Percentiles rank a stretch among this genome's conserved stretches.
These are phyloP conservation scores for Psephotus haematonotus DNA, from an alignment of 2,113 vertebrate genomes.

Conservation along the genomic window DNA sequence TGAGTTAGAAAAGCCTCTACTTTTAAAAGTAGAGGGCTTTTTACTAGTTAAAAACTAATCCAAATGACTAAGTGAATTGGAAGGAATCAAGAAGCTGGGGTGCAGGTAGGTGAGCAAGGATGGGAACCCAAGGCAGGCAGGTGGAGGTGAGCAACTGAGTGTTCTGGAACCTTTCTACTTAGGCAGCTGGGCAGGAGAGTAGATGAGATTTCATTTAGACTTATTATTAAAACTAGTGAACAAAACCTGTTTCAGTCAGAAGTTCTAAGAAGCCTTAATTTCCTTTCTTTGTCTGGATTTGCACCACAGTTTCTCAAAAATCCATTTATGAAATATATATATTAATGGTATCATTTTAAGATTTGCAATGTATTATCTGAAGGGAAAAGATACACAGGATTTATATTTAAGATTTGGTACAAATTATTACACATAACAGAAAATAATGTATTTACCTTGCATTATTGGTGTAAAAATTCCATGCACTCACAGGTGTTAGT, in stretches of 20 bases:
- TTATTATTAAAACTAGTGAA: background rate
- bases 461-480: background rate
- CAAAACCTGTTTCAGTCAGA: background rate
- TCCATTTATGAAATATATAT: background rate
- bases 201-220: background rate
- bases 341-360: background rate
- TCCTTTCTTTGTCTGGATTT: background rate
- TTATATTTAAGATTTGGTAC: background rate
- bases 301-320: background rate
- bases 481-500: background rate
- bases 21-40: background rate
- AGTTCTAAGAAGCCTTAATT: background rate
- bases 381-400: background rate
- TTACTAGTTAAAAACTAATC: background rate
- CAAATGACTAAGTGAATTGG: background rate
- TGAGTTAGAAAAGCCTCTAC: background rate
- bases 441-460: background rate
- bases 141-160: background rate
- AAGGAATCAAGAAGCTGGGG: background rate
- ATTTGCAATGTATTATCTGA: background rate
- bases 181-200: background rate
- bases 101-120: background rate
- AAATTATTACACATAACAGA: background rate
- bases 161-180: background rate
- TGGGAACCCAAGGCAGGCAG: background rate